A percentile compares a stretch with the other conserved stretches of the same genome.
Conservation (phyloP, 2,113 vertebrate species). For the Caretta caretta region DNA sequence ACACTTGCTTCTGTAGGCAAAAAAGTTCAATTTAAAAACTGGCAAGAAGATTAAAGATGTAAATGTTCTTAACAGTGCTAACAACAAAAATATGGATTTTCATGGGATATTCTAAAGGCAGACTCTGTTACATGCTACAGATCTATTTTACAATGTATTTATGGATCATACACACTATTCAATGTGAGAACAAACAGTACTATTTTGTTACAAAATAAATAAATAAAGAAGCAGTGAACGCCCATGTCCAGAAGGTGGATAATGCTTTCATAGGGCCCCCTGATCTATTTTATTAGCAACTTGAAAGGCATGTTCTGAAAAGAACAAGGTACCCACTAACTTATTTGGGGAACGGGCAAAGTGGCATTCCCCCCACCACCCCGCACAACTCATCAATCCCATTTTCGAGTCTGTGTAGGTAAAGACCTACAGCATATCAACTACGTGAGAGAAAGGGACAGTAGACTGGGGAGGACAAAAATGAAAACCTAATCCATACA, state of each 20-base stretch:
- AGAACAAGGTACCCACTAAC: not conserved
- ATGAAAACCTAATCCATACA: accelerated
- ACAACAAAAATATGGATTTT: slow-evolving; percentile 15
- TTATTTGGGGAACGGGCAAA: not conserved
- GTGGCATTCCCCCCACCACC: not conserved
- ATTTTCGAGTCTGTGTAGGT: not conserved
- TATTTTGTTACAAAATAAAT: slow-evolving; percentile 69
- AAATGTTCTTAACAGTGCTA: slow-evolving; percentile 67
- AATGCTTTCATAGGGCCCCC: not conserved
- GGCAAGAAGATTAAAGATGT: slow-evolving; percentile 57
- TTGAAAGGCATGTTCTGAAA: not conserved
- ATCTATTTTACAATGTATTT: slow-evolving; percentile 58
- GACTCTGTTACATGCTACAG: slow-evolving; percentile 27
- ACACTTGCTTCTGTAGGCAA: slow-evolving; percentile 61
- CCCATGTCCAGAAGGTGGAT: not conserved
- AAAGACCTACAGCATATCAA: not conserved
- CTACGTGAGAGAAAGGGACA: not conserved
- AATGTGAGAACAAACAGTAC: slow-evolving; percentile 50
- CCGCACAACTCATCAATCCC: not conserved
- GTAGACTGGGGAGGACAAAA: not conserved
- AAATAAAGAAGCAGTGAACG: slow-evolving; percentile 51
- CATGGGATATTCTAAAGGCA: slow-evolving; percentile 15
- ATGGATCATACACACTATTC: slow-evolving; percentile 38
- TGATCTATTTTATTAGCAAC: not conserved
- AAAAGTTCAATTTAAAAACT: slow-evolving; percentile 48